Conservation (phyloP, 1,140 invertebrate species). For the Contarinia nasturtii region DNA sequence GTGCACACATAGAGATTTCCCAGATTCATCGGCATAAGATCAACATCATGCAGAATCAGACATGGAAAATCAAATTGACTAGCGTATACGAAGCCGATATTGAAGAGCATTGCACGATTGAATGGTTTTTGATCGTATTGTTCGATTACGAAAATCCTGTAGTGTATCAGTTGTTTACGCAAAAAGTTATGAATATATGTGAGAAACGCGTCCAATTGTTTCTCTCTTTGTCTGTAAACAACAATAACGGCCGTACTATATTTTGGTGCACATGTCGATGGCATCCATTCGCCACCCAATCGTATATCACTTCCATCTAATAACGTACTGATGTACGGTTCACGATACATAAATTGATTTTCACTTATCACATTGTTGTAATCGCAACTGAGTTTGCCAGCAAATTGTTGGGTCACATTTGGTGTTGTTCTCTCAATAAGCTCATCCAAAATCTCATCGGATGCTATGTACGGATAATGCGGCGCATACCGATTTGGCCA, state of each 20-base stretch:
- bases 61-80: slow-evolving; percentile 57
- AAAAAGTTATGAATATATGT: slow-evolving; percentile 82
- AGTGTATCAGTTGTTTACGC: slow-evolving; percentile 61
- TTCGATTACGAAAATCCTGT: slow-evolving; percentile 76
- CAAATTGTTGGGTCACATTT: slow-evolving; percentile 13
- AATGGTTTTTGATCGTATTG: slow-evolving; percentile 62
- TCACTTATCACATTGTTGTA: slow-evolving; percentile 16
- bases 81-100: slow-evolving; percentile 72
- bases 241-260: slow-evolving; percentile 73
- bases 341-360: slow-evolving; percentile 14
- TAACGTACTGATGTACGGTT: slow-evolving; percentile 10
- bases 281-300: slow-evolving; percentile 25
- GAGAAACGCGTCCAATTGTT: slow-evolving; percentile 62
- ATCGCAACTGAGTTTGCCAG: slow-evolving; percentile 9
- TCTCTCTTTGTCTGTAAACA: slow-evolving; percentile 67
- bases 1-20: slow-evolving; percentile 86
- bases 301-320: slow-evolving; percentile 12
- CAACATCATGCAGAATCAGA: slow-evolving; percentile 88
- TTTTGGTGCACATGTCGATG: slow-evolving; percentile 47
- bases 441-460: slow-evolving; percentile 10
- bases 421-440: slow-evolving; percentile 11
- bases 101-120: slow-evolving; percentile 85
- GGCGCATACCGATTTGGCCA: slow-evolving; percentile 19
- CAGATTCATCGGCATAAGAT: slow-evolving; percentile 75
- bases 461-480: slow-evolving; percentile 16